Evolutionary conservation across 37 sponge, comb jelly and placozoan genomes (phyloP).

Genomic region (Halisarca cf. caerulea): DNA sequence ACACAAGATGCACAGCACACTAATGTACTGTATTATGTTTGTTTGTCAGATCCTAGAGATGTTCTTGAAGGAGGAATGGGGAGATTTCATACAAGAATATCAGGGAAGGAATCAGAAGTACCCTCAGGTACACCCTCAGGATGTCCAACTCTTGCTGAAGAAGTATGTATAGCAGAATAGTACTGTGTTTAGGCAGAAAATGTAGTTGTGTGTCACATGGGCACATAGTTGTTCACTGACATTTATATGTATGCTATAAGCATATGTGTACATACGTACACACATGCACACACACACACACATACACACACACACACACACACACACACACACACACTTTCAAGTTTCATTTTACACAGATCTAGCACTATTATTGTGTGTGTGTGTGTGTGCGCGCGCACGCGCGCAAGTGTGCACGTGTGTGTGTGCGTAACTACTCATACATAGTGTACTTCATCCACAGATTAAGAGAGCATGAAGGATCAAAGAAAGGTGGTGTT

Average conservation of each 20-base stretch:
- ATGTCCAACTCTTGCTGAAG: slow-evolving; percentile 53
- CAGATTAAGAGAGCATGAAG: slow-evolving; percentile 58
- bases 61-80: slow-evolving; percentile 66
- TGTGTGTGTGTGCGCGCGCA: no score
- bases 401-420: no score
- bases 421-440: no score
- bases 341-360: background rate
- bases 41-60: slow-evolving; percentile 62
- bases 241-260: background rate
- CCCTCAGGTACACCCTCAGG: slow-evolving; percentile 53
- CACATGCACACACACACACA: background rate
- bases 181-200: no score
- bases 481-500: slow-evolving; percentile 57
- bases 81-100: slow-evolving; percentile 60
- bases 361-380: no score
- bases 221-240: no score
- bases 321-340: slow-evolving; percentile 1
- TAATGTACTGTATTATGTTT: no score
- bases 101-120: slow-evolving; percentile 39
- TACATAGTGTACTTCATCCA: background rate
- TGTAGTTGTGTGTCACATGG: no score
- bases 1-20: no score
- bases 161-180: slow-evolving; percentile 75
- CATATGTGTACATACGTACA: background rate
- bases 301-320: background rate